Evolutionary conservation across 1,140 invertebrate genomes (phyloP), one percentile per base, ranked within the genome.

Genomic region (Philotrypesis tridentata): DNA sequence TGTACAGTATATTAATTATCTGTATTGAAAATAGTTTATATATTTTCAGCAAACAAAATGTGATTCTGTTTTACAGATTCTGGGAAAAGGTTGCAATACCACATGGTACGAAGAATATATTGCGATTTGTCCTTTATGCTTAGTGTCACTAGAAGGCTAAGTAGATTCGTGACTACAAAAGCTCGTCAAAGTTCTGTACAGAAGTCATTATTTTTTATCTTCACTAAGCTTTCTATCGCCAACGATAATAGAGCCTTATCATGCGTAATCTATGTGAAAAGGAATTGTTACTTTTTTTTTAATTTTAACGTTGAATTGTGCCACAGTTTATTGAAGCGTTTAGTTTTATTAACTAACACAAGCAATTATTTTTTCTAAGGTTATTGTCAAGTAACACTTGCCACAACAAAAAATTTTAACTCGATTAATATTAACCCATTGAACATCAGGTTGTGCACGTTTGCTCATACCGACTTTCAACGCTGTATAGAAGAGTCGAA

Each of bases 101-200:
- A 70, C 98, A 99, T 92, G 99, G 98, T 87, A 99, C 98, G 48
- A 99, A 99, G 98, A 97, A 82, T 99, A 99, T 91, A 97, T 98
- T 91, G 96, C 98, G 37, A 97, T 99, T 87, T 99, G 99, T 92
- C 99, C 99, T 82, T 99, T 99, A 92, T 99, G 99, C 93, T 98
- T 98, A 71, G 96, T 97, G 84, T 97, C 98, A 61, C 93, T 99
- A 23, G 94, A 95, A 89, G 97, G 96, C 93, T 96, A 98, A 93
- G 96, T 97, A 88, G 97, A 98, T 93, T 98, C 94, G n/a, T n/a
- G 94, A 85, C 60, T 68, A 72, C 29, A 70, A 82, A 74, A 86
- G 81, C 84, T 75, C 29, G 77, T 83, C 37, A 83, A 63, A 84
- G 83, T 25, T 84, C 85, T 88, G 86, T 88, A 88, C 86, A 88